Evolutionary conservation across 2,113 vertebrate genomes (phyloP), one percentile per base, ranked within the genome.

Genomic region (Varanus salvator): DNA sequence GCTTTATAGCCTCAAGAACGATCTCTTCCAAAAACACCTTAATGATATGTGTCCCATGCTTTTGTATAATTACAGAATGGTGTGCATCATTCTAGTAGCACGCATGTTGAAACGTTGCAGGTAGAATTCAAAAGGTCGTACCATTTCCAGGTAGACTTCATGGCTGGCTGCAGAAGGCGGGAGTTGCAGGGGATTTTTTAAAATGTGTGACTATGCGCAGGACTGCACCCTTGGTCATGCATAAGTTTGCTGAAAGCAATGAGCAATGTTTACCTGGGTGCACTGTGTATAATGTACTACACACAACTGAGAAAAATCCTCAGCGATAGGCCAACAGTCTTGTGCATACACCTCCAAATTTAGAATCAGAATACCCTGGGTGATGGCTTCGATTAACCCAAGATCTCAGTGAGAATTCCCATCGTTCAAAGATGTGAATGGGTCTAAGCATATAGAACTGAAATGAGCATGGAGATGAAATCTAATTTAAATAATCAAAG

Each of bases 401-500:
- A 23, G 57, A 64, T 11, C 23, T 38, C 9, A 34, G 27, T 66
- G 66, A 71, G 31, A 21, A 85, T 85, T 31, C 8, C 31, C 83
- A 19, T 50, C 38, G 71, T 85, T 50, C 11, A 52, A 50, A 48
- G 8, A 85, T 31, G 29, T 50, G 71, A 50, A 85, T 50, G 44
- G 71, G 25, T 71, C 64, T 48, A 69, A 38, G 15, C 38, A 85
- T 71, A 50, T 71, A 69, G 31, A 5, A 83, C 8, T 29, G n/a
- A 71, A 71, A 50, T 71, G 44, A 71, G 66, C 44, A 69, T 64
- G 34, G 81, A 64, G 21, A 52, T 9, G 7, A 64, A 38, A 85
- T 85, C 83, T n/a, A 31, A 50, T 85, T 85, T 85, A 71, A 71
- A 85, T 85, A 29, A 85, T 84, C 82, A 84, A 44, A n/a, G n/a